Evolutionary conservation across 2,113 vertebrate species (phyloP).

Genomic region (Phrynosoma blainvillii): DNA sequence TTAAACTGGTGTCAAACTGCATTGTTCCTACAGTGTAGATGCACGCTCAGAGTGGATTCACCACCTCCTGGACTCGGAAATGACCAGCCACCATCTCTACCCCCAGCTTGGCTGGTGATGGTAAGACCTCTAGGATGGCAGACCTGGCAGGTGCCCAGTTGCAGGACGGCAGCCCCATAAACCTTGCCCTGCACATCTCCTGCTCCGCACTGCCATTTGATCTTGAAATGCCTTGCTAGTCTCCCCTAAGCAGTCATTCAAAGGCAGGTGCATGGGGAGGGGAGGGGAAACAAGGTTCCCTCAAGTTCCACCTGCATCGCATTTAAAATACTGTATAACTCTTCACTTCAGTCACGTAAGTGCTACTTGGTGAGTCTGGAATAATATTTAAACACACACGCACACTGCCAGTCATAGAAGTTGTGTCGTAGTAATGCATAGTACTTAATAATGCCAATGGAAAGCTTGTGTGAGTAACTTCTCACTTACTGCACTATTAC

Average conservation of each 20-base stretch:
- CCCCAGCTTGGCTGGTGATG: not conserved
- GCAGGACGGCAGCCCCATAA: not conserved
- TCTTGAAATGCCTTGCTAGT: not conserved
- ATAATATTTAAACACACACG: conserved; percentile 13
- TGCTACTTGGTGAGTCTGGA: conserved; percentile 54
- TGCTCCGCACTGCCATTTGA: not conserved
- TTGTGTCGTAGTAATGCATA: not conserved
- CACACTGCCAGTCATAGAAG: conserved; percentile 35
- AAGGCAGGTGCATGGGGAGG: no score
- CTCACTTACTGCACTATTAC: not conserved
- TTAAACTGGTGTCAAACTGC: no score
- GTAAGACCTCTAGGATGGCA: no score
- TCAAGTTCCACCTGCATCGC: not conserved
- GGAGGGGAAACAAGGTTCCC: not conserved
- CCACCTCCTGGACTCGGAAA: no score
- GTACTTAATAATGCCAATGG: not conserved
- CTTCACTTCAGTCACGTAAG: conserved; percentile 58
- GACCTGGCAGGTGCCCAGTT: not conserved
- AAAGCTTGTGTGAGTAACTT: not conserved
- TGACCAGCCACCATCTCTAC: not conserved
- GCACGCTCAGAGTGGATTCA: no score
- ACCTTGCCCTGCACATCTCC: not conserved
- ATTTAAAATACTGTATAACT: conserved; percentile 42
- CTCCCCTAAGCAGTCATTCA: not conserved
- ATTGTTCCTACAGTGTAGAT: no score